Percentiles rank a stretch among this genome's conserved stretches.
Conservation (phyloP, 2,113 vertebrate species). For the Podocnemis expansa region DNA sequence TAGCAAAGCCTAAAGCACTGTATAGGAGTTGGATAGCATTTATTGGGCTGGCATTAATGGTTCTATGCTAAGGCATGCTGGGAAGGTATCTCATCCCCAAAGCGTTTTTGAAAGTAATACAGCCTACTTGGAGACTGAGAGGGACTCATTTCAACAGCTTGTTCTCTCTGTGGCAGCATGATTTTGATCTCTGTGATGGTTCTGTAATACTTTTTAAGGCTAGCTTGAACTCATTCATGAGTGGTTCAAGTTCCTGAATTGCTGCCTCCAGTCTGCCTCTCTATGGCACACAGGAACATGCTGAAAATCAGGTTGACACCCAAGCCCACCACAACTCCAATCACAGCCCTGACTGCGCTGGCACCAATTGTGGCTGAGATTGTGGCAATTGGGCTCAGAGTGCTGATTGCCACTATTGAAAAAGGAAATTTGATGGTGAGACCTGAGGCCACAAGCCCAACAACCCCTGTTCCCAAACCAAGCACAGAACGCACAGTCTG, state of each 20-base stretch:
- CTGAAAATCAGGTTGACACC: background rate
- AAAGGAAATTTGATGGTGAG: background rate
- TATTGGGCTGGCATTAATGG: background rate
- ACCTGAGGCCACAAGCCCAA: rapidly evolving
- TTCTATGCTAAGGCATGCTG: background rate
- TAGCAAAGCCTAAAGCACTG: background rate
- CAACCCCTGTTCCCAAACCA: rapidly evolving
- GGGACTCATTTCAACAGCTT: too few relatives aligned
- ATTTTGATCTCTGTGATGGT: background rate
- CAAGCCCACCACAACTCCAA: rapidly evolving
- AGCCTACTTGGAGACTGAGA: background rate
- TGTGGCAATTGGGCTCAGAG: background rate
- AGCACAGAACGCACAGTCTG: background rate
- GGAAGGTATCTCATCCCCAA: background rate
- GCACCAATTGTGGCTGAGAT: rapidly evolving
- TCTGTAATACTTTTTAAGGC: background rate
- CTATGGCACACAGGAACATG: background rate
- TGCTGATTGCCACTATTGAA: rapidly evolving
- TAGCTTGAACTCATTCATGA: background rate
- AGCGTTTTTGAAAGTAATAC: background rate
- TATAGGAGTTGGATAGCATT: background rate
- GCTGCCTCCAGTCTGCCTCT: background rate
- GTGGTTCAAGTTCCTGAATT: background rate
- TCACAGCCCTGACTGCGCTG: background rate
- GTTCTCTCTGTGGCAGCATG: background rate